Percentiles rank a stretch among this genome's conserved stretches.
These are phyloP conservation scores for Macrophya annulata DNA, from an alignment of 2,888 invertebrate genomes.

Conservation along the genomic window DNA sequence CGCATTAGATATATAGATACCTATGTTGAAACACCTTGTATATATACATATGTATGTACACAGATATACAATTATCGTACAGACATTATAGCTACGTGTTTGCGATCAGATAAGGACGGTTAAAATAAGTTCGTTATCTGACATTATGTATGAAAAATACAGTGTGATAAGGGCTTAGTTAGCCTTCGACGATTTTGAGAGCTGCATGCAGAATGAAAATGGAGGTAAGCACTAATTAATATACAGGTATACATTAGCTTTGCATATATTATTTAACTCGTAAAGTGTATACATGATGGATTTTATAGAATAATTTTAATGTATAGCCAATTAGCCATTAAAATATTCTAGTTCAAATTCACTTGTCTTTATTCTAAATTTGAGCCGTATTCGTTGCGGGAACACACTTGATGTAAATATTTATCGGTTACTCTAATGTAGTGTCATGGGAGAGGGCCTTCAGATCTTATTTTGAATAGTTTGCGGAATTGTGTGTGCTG, in stretches of 20 bases:
- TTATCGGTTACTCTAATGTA: neutral
- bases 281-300: neutral
- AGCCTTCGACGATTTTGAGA: slow-evolving; percentile 55
- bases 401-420: neutral
- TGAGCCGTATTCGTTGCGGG: neutral
- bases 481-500: neutral
- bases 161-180: slow-evolving; percentile 55
- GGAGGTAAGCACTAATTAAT: slow-evolving; percentile 68
- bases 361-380: neutral
- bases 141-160: slow-evolving; percentile 55
- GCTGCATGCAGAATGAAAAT: slow-evolving; percentile 68
- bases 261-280: neutral
- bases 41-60: slow-evolving; percentile 19
- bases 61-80: slow-evolving; percentile 23
- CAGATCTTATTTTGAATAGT: neutral
- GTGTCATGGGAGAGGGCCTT: neutral
- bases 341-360: neutral
- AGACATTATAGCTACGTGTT: slow-evolving; percentile 52
- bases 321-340: neutral
- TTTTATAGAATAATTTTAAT: neutral
- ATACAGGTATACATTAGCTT: neutral
- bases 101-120: slow-evolving; percentile 65
- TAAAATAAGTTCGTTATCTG: slow-evolving; percentile 61
- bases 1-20: neutral
- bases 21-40: slow-evolving; percentile 35